Evolutionary conservation across 2,797 vertebrate genomes (phyloP).

Genomic region (Halcyon leucocephala): DNA sequence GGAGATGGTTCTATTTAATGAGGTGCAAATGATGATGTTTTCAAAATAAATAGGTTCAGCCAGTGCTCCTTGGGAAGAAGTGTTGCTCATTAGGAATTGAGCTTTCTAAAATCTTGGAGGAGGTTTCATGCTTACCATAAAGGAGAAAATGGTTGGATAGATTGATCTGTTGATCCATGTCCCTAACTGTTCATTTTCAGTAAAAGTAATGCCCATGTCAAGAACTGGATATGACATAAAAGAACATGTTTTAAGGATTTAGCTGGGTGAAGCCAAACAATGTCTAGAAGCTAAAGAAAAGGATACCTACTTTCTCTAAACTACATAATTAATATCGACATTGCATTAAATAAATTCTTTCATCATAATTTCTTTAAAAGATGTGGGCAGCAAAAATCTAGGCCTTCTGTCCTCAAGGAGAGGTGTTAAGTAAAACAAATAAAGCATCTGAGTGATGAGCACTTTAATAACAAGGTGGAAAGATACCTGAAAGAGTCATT

Average conservation of each 20-base stretch:
- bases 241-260: not conserved
- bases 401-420: rapidly evolving
- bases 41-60: not conserved
- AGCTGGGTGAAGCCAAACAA: not conserved
- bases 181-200: not conserved
- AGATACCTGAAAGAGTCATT: not conserved
- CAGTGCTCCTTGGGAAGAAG: not conserved
- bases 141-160: not conserved
- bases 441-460: not conserved
- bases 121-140: not conserved
- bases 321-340: not conserved
- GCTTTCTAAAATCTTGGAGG: not conserved
- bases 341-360: not conserved
- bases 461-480: not conserved
- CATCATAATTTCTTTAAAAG: not conserved
- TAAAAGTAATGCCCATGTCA: not conserved
- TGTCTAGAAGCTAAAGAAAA: not conserved
- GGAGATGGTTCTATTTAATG: not conserved
- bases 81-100: not conserved
- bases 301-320: not conserved
- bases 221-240: not conserved
- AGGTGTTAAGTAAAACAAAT: not conserved
- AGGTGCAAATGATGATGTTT: not conserved
- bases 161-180: not conserved
- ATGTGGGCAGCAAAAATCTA: not conserved